These are phyloP conservation scores for Dasysyrphus albostriatus DNA, from an alignment of 2,888 invertebrate species.

Conservation along the genomic window DNA sequence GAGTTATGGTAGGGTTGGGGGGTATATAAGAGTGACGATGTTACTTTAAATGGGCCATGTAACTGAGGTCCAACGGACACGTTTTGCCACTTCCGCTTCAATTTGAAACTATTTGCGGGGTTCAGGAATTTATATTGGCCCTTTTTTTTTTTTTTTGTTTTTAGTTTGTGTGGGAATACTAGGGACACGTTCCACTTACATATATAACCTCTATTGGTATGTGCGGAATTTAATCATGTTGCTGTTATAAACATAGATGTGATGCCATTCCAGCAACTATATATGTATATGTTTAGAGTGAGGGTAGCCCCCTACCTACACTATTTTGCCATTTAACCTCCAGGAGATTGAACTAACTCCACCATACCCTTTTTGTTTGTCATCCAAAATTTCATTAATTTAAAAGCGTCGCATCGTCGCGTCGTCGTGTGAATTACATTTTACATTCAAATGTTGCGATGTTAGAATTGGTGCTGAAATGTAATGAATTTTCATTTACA, in stretches of 20 bases:
- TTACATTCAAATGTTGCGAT: constrained; percentile 3
- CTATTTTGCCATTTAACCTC: background rate
- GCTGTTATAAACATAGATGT: constrained; percentile 34
- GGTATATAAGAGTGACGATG: background rate
- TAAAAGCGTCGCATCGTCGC: constrained; percentile 13
- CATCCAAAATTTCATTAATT: constrained; percentile 30
- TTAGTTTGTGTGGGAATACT: background rate
- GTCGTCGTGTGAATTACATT: constrained; percentile 18
- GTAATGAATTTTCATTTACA: constrained; percentile 34
- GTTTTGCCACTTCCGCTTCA: constrained; percentile 41
- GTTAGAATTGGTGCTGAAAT: background rate
- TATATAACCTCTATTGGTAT: background rate
- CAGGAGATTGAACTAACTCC: too few relatives aligned
- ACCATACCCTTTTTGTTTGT: background rate
- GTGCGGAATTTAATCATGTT: constrained; percentile 65
- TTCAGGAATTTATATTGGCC: constrained; percentile 65
- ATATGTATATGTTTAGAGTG: too few relatives aligned
- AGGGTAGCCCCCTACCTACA: background rate
- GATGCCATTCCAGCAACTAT: constrained; percentile 52
- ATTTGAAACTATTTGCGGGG: constrained; percentile 63
- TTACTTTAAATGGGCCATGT: constrained; percentile 32
- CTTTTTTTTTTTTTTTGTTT: constrained; percentile 34
- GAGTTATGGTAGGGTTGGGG: background rate
- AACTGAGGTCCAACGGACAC: constrained; percentile 26
- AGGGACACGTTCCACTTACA: constrained; percentile 12